Evolutionary conservation across 2,113 vertebrate genomes (phyloP).

Genomic region (Malurus cyaneus): DNA sequence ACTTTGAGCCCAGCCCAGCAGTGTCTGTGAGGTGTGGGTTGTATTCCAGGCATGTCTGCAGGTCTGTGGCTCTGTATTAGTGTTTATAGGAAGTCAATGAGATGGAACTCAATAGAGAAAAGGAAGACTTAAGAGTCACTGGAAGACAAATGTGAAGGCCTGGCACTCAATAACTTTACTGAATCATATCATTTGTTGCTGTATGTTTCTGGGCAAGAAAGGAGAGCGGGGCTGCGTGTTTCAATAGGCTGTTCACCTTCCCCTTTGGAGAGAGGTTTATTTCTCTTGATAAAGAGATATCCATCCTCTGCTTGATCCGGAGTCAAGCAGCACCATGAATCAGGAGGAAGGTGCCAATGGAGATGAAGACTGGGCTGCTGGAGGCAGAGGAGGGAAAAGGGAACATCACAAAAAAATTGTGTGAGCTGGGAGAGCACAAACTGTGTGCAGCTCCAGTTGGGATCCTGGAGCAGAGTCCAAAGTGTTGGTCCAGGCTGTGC

Average conservation of each 20-base stretch:
- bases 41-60: slow-evolving; percentile 64
- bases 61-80: slow-evolving; percentile 64
- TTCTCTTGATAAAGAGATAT: slow-evolving; percentile 3
- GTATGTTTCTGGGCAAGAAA: not conserved
- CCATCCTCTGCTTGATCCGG: not conserved
- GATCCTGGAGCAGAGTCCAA: not conserved
- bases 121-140: slow-evolving; percentile 67
- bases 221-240: not conserved
- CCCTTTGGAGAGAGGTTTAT: not conserved
- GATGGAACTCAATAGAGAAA: slow-evolving; percentile 70
- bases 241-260: slow-evolving; percentile 2
- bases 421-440: not conserved
- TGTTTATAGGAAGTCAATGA: slow-evolving; percentile 75
- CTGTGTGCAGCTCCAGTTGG: not conserved
- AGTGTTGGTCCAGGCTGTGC: not conserved
- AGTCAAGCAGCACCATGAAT: not conserved
- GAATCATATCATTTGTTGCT: slow-evolving; percentile 55
- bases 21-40: slow-evolving; percentile 6
- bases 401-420: not conserved
- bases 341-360: not conserved
- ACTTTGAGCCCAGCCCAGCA: not conserved
- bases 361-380: not conserved
- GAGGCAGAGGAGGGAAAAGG: not conserved
- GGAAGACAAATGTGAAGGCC: slow-evolving; percentile 70
- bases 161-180: slow-evolving; percentile 64